phyloP scores from a whole-genome alignment of 1,140 invertebrate species.

The Eufriesea mexicana region DNA sequence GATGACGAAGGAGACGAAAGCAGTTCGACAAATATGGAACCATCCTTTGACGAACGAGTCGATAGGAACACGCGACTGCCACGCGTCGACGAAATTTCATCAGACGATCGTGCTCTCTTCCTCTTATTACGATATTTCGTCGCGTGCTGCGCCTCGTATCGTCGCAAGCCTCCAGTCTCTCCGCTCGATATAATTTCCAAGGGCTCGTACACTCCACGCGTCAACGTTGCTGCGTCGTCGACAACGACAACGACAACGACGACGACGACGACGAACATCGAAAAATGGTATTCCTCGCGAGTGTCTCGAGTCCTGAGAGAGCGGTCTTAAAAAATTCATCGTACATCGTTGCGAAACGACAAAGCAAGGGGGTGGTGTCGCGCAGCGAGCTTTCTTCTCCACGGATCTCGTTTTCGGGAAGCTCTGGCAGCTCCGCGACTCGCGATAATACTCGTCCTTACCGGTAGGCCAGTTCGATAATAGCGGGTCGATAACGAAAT shows the following conservation, averaged over 20 bases:
- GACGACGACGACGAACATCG: too few species aligned
- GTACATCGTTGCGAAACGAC: neutral
- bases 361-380: too few species aligned
- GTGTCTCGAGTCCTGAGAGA: too few species aligned
- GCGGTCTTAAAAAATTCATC: too few species aligned
- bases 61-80: constrained; percentile 46
- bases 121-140: constrained; percentile 14
- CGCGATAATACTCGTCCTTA: constrained; percentile 66
- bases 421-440: constrained; percentile 38
- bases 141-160: neutral
- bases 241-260: too few species aligned
- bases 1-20: constrained; percentile 7
- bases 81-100: constrained; percentile 35
- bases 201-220: neutral
- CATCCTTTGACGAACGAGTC: constrained; percentile 45
- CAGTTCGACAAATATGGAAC: constrained; percentile 30
- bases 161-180: neutral
- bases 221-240: neutral
- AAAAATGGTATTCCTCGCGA: too few species aligned
- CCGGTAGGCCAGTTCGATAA: constrained; percentile 58
- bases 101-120: constrained; percentile 16
- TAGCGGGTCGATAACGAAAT: constrained; percentile 75
- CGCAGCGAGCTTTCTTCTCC: neutral
- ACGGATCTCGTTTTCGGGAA: constrained; percentile 36
- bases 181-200: neutral